Evolutionary conservation across 2,113 vertebrate species (phyloP).

Genomic region (Apteryx owenii): DNA sequence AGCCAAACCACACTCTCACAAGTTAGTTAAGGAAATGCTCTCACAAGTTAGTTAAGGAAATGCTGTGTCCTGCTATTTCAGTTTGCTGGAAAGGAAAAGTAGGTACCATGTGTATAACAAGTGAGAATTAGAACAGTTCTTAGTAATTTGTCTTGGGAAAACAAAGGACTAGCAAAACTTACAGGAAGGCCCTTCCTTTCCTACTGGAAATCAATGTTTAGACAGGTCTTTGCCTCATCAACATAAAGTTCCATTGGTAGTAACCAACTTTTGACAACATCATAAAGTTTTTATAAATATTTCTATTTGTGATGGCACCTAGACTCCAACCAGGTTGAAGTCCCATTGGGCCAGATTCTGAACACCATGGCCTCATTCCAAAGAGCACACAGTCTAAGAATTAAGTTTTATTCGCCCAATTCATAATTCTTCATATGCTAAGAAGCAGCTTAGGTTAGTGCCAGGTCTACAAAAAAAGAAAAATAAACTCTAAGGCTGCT

Average conservation of each 20-base stretch:
- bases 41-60: not conserved
- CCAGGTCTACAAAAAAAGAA: not conserved
- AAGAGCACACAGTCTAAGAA: not conserved
- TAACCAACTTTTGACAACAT: not conserved
- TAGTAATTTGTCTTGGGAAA: not conserved
- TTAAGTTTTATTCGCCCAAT: not conserved
- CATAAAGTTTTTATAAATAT: fast-evolving
- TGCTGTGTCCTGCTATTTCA: not conserved
- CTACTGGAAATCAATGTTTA: not conserved
- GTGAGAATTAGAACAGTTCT: not conserved
- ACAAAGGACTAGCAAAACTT: not conserved
- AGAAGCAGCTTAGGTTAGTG: not conserved
- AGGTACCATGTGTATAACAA: not conserved
- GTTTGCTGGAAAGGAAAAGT: not conserved
- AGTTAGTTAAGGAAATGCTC: not conserved
- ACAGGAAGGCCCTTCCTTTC: not conserved
- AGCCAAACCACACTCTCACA: not conserved
- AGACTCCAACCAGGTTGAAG: not conserved
- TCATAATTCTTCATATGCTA: not conserved
- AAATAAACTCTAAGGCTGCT: not conserved
- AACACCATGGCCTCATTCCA: not conserved
- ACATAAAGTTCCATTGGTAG: not conserved
- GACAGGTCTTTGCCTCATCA: not conserved
- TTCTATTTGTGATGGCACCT: not conserved
- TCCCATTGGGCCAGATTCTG: too few species aligned